Percentiles rank a stretch among this genome's conserved stretches.
These are phyloP conservation scores for Hylaeus anthracinus DNA, from an alignment of 1,140 invertebrate genomes.

Conservation along the genomic window DNA sequence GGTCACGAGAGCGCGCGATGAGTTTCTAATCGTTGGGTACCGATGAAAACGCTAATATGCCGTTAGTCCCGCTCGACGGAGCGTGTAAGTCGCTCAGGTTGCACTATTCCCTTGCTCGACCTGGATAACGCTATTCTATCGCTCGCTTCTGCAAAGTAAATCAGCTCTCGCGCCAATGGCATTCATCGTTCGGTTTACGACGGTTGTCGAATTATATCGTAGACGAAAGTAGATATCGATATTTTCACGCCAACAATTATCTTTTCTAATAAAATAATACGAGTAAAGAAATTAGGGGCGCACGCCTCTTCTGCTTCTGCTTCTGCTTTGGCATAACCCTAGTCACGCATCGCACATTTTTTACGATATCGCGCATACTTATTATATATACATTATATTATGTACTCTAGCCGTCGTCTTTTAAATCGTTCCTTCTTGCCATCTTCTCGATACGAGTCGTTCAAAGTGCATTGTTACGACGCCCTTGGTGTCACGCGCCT, in stretches of 20 bases:
- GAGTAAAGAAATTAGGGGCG: too few species aligned
- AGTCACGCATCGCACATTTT: too few species aligned
- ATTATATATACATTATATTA: too few species aligned
- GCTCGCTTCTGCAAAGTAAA: slow-evolving; percentile 17
- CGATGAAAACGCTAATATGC: slow-evolving; percentile 51
- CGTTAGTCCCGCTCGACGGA: slow-evolving; percentile 47
- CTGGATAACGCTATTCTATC: slow-evolving; percentile 34
- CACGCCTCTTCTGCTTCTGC: too few species aligned
- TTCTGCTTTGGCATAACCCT: too few species aligned
- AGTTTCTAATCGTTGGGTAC: slow-evolving; percentile 22
- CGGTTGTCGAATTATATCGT: not conserved
- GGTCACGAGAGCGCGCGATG: slow-evolving; percentile 13
- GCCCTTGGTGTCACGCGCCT: slow-evolving; percentile 40
- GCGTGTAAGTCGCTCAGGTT: slow-evolving; percentile 40
- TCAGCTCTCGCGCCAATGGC: slow-evolving; percentile 1
- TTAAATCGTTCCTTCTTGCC: slow-evolving; percentile 6
- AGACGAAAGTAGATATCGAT: not conserved
- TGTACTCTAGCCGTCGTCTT: not conserved
- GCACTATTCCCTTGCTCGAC: slow-evolving; percentile 15
- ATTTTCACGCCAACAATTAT: too few species aligned
- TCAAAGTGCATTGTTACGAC: slow-evolving; percentile 41
- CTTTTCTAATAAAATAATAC: too few species aligned
- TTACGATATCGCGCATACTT: too few species aligned
- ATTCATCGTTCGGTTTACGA: not conserved
- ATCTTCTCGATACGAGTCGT: slow-evolving; percentile 22